A percentile compares a stretch with the other conserved stretches of the same genome.
Evolutionary conservation across 1,140 invertebrate genomes (phyloP).

Genomic region (Diplogasteroides magnus): DNA sequence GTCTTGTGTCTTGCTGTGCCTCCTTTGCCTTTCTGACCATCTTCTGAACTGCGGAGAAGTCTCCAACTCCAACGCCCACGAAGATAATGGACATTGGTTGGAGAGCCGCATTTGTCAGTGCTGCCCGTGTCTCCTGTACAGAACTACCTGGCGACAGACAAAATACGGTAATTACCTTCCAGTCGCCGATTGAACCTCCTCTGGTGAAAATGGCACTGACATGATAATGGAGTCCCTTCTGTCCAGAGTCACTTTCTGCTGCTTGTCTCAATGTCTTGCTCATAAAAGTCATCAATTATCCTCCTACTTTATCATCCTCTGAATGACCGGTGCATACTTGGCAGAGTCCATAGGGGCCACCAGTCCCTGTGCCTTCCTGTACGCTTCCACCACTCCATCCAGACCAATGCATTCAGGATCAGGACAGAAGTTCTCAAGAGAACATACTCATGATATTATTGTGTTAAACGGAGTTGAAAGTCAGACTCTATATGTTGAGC

Average conservation of each 20-base stretch:
- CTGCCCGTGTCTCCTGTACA: slow-evolving; percentile 11
- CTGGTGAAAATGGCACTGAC: slow-evolving; percentile 12
- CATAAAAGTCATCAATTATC: background rate
- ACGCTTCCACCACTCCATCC: slow-evolving; percentile 23
- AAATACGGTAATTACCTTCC: background rate
- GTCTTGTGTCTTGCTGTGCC: no score
- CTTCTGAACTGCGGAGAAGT: no score
- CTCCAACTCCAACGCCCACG: slow-evolving; percentile 19
- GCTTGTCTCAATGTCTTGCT: background rate
- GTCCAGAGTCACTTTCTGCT: slow-evolving; percentile 12
- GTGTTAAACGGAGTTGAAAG: no score
- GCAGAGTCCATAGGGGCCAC: no score
- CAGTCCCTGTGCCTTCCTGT: no score
- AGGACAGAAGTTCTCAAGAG: slow-evolving; percentile 16
- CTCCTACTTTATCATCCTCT: no score
- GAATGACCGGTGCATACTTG: slow-evolving; percentile 14
- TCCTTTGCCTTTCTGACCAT: no score
- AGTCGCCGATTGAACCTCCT: slow-evolving; percentile 4
- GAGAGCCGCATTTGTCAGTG: slow-evolving; percentile 9
- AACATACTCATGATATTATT: no score
- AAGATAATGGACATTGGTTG: slow-evolving; percentile 22
- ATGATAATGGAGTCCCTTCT: no score
- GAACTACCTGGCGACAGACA: no score
- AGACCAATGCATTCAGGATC: slow-evolving; percentile 21
- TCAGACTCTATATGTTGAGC: background rate